Conservation (phyloP, 2,888 invertebrate species). For the Exocentrus adspersus region DNA sequence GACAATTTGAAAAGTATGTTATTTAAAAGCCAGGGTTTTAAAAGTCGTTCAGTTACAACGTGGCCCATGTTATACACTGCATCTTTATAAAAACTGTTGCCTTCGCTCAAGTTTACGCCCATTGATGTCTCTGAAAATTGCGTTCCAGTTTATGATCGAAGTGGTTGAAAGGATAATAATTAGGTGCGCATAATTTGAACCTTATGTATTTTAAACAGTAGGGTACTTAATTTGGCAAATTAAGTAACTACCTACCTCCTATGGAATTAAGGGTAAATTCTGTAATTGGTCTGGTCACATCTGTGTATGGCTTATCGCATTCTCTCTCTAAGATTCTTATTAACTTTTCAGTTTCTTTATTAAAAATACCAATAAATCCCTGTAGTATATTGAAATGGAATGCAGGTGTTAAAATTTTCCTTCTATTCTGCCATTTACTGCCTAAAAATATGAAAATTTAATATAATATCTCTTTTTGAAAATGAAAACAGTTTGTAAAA, state of each 20-base stretch:
- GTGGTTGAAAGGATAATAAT: no score
- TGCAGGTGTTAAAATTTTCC: slow-evolving; percentile 45
- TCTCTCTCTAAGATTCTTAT: slow-evolving; percentile 30
- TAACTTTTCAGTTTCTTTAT: slow-evolving; percentile 40
- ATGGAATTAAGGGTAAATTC: slow-evolving; percentile 43
- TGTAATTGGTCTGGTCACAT: slow-evolving; percentile 40
- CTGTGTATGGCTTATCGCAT: slow-evolving; percentile 27
- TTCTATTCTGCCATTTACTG: slow-evolving; percentile 41
- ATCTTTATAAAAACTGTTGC: slow-evolving; percentile 31
- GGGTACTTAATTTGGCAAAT: no score
- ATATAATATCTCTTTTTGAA: no score
- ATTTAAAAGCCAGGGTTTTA: slow-evolving; percentile 35
- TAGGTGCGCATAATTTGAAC: no score
- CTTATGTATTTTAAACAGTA: no score
- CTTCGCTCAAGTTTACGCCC: slow-evolving; percentile 53
- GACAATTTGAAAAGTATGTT: slow-evolving; percentile 12
- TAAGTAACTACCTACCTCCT: slow-evolving; percentile 32
- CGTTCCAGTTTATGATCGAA: no score
- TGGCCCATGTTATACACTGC: slow-evolving; percentile 35
- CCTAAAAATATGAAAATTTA: slow-evolving; percentile 27
- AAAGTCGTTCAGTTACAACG: slow-evolving; percentile 19
- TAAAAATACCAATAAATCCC: slow-evolving; percentile 41
- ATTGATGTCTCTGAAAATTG: slow-evolving; percentile 35
- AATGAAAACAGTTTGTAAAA: no score
- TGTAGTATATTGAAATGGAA: slow-evolving; percentile 46